Conservation (phyloP, 1,140 invertebrate species). For the Cotesia typhae region DNA sequence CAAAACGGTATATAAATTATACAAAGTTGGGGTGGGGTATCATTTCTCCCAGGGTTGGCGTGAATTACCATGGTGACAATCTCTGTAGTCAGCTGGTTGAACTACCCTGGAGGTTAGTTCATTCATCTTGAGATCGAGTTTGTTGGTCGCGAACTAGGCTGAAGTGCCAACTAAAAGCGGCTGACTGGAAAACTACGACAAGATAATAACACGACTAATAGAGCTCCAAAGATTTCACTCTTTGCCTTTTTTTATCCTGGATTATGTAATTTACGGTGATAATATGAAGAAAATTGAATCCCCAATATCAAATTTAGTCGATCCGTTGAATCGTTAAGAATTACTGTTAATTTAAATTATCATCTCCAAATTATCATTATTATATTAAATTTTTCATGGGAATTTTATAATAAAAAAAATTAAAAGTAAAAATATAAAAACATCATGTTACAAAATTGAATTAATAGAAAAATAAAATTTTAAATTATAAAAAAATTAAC, state of each 20-base stretch:
- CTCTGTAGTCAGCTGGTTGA: constrained; percentile 60
- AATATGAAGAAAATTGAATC: constrained; percentile 25
- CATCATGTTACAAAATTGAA: neutral
- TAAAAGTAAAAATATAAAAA: too few relatives aligned
- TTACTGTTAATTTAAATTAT: too few relatives aligned
- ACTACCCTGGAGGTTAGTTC: constrained; percentile 48
- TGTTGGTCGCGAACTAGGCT: constrained; percentile 49
- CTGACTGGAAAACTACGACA: neutral
- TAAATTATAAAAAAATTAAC: too few relatives aligned
- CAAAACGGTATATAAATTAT: constrained; percentile 50
- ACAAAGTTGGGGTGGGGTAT: constrained; percentile 46
- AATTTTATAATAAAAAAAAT: too few relatives aligned
- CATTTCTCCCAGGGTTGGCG: constrained; percentile 56
- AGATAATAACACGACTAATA: neutral
- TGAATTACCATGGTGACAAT: constrained; percentile 60
- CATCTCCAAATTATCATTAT: too few relatives aligned
- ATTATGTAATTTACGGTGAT: constrained; percentile 27
- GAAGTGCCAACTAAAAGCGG: constrained; percentile 36
- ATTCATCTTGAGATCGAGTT: constrained; percentile 55
- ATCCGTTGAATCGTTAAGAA: neutral
- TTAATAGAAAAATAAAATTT: neutral
- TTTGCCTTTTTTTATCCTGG: constrained; percentile 4
- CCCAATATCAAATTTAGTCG: neutral
- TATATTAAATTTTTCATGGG: too few relatives aligned
- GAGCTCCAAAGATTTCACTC: constrained; percentile 3